Conservation (phyloP, 2,888 invertebrate genomes). For the Chydorus sphaericus region DNA sequence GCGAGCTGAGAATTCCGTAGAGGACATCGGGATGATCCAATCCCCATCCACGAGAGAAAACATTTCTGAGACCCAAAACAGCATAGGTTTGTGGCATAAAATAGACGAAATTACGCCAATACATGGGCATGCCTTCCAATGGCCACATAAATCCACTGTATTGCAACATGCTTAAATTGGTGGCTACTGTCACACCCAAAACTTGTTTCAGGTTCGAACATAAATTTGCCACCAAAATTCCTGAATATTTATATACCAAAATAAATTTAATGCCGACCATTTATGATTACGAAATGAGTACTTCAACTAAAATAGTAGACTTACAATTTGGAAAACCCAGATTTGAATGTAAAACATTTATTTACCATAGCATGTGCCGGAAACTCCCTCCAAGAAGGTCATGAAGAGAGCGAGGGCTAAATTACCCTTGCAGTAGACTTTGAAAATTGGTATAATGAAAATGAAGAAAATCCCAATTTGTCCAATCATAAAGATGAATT, state of each 20-base stretch:
- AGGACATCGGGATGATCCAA: constrained; percentile 52
- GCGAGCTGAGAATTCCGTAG: no score
- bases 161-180: no score
- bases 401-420: constrained; percentile 68
- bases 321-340: no score
- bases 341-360: no score
- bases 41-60: constrained; percentile 59
- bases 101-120: constrained; percentile 43
- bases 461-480: constrained; percentile 80
- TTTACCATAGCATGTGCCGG: constrained; percentile 92
- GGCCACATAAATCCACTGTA: constrained; percentile 94
- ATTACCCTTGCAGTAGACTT: constrained; percentile 78
- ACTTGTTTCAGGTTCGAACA: no score
- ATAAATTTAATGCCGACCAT: no score
- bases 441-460: constrained; percentile 81
- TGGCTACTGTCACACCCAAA: no score
- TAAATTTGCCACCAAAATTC: no score
- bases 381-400: constrained; percentile 76
- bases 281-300: no score
- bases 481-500: constrained; percentile 88
- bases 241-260: no score
- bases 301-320: no score
- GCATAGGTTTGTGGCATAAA: constrained; percentile 65
- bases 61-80: constrained; percentile 54
- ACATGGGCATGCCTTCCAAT: constrained; percentile 82